These are phyloP conservation scores for Macrosoma leucophasiata DNA, from an alignment of 2,888 invertebrate species.

Conservation along the genomic window DNA sequence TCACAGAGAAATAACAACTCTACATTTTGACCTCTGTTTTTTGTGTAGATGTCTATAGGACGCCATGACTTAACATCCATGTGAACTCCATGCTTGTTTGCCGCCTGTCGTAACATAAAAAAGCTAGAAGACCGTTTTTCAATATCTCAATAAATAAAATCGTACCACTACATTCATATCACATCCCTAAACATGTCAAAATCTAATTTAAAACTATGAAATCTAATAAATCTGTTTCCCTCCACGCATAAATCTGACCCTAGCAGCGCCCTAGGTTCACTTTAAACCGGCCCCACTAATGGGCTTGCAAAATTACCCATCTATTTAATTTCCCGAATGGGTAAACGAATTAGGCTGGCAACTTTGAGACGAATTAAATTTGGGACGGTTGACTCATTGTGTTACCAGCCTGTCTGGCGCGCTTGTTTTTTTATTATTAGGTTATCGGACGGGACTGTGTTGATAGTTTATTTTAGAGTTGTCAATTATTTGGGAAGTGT, in stretches of 20 bases:
- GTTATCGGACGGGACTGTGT: constrained; percentile 33
- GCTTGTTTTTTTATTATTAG: constrained; percentile 31
- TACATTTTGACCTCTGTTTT: too few relatives aligned
- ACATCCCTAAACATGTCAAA: constrained; percentile 1
- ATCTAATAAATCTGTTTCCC: constrained; percentile 45
- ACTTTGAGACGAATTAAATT: constrained; percentile 70
- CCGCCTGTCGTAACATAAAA: too few relatives aligned
- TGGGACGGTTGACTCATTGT: constrained; percentile 59
- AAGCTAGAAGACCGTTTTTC: too few relatives aligned
- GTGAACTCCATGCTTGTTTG: too few relatives aligned
- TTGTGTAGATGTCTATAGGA: too few relatives aligned
- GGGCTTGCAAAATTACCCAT: constrained; percentile 71
- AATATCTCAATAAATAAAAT: too few relatives aligned
- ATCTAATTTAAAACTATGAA: constrained; percentile 27
- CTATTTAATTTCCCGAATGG: constrained; percentile 73
- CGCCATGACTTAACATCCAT: too few relatives aligned
- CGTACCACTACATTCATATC: too few relatives aligned
- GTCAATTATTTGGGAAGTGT: too few relatives aligned
- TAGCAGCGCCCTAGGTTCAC: constrained; percentile 48
- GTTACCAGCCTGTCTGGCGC: constrained; percentile 26
- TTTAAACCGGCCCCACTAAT: constrained; percentile 50
- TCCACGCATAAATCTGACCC: constrained; percentile 53
- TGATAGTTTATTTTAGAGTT: too few relatives aligned
- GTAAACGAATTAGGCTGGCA: constrained; percentile 72
- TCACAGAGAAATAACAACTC: too few relatives aligned